Evolutionary conservation across 2,113 vertebrate species (phyloP), one percentile per base, ranked within the genome.

Genomic region (Sinocyclocheilus anophthalmus): DNA sequence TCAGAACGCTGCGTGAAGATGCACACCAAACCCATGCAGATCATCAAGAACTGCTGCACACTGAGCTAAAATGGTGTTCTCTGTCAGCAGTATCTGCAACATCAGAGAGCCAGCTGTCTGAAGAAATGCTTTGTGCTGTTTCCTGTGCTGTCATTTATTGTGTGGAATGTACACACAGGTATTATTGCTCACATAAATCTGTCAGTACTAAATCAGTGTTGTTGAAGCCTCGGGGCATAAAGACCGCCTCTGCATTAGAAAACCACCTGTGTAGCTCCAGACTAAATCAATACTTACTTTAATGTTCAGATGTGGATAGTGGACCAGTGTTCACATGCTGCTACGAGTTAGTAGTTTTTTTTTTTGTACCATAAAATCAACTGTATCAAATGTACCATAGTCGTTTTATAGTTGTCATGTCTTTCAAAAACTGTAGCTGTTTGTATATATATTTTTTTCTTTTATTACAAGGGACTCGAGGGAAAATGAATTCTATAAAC

Each of bases 51-150:
- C n/a, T 14, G 13, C 63, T 48, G 37, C 77, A 67, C 76, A 22
- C 33, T 37, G 57, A 79, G 65, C 20, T 37, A 10, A 22, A 55
- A 70, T 73, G 18, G 26, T 61, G 22, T 88, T 55, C 61, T 85
- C 20, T 42, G 42, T 87, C 72, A 45, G 65, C 67, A 55, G 20
- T 9, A 55, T 67, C 26, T 79, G 65, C 30, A 55, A 42, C 57
- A 45, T 59, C 84, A 84, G 80, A 87, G 82, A 80, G 77, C 48
- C 88, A 87, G 50, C 79, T 87, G 85, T 67, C 39, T 80, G 57
- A 63, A 65, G 45, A 86, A 87, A 65, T 37, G 67, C 63, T 80
- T 33, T 80, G 75, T 59, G 75, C 79, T n/a, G 77, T 63, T 87
- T 81, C 39, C 69, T 86, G 67, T 80, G 42, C 42, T 79, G 55